Base-by-base conservation (phyloP, 2,888 invertebrate genomes). In the Pristionchus arcanus region DNA sequence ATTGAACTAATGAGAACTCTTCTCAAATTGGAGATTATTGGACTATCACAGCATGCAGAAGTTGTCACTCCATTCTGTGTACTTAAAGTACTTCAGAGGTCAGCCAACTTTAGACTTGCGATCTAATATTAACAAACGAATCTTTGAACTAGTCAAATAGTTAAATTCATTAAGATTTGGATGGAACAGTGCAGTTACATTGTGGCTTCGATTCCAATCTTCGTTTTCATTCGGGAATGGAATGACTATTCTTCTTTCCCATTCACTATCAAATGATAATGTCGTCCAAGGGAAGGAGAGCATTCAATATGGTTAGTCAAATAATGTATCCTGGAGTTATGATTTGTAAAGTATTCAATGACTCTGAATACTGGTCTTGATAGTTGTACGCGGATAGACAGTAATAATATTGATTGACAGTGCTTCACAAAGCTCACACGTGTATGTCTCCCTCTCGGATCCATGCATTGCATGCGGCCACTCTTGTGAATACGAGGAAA, bases 1-100 rank as follows among this genome's bases (percentile, higher is more conserved):
- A 49, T 31, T 59, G 87, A 87, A 68, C 42, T 87, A 25, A 25
- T 87, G n/a, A 25, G 68, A 13, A 87, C 87, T 37, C 87, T 87
- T 15, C 37, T 87, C 34, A 66, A 87, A 42, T 87, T 87, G 42
- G 87, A 87, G 49, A 42, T 87, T 13, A n/a, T 87, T 11, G 49
- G 37, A 37, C 25, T 74, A 11, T 37, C 74, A 5, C 74, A 37
- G 37, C 31, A 71, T 71, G 37, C 21, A 37, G 74, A 74, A 21
- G 19, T 37, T 21, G 74, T 74, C 74, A 37, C 74, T 37, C 34
- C 37, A 1, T 37, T 37, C 37, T 74, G 74, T 37, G 74, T 74
- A 31, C 37, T 25, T 21, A 74, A 74, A 42, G 74, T 74, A 37
- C 74, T 74, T 5, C 74, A 74, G 42, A 74, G 74, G 74, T 74